Base-by-base conservation (phyloP, 2,888 invertebrate genomes). In the Ditula angustiorana region DNA sequence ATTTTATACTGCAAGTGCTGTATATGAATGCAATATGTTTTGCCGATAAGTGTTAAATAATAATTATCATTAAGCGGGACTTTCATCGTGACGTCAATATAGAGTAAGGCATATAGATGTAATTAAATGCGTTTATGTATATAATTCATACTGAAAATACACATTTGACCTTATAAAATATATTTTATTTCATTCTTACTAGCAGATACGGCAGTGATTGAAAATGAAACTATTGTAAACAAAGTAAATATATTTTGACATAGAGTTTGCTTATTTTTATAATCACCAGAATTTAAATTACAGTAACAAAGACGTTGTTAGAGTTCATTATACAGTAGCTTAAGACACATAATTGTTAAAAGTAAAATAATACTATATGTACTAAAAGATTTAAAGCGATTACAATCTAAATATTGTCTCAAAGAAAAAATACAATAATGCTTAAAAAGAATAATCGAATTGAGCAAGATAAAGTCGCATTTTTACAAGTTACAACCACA, bases 251-350 rank as follows among this genome's bases (percentile, higher is more conserved):
- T 79, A 76, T 75, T 80, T 67, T 74, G 73, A 78, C 72, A 66
- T 26, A 74, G 74, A 60, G 77, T 76, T 77, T 72, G 74, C 80
- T 78, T 80, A 77, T 78, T 79, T 78, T 75, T 76, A 71, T 76
- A 77, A 74, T 71, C 80, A 82, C 85, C 71, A 77, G 75, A 83
- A 85, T 83, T 85, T 82, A 74, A 71, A 72, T 61, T 73, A 76
- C 69, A 72, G 26, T 69, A 69, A 71, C 74, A 69, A 74, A 66
- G 66, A 71, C 63, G 68, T 66, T 55, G 58, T 67, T 65, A 69
- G 69, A 41, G 60, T 41, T 21, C 30, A 26, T 57, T 52, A 21
- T n/a, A 35, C 10, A 8, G 16, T 30, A 63, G 57, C 41, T 58
- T 44, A 49, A 56, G 28, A 21, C 52, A 63, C 41, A 44, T 49